Percentiles rank a stretch among this genome's conserved stretches.
These are phyloP conservation scores for Scelioninae gen. 1 DNA, from an alignment of 2,888 invertebrate genomes.

Conservation along the genomic window DNA sequence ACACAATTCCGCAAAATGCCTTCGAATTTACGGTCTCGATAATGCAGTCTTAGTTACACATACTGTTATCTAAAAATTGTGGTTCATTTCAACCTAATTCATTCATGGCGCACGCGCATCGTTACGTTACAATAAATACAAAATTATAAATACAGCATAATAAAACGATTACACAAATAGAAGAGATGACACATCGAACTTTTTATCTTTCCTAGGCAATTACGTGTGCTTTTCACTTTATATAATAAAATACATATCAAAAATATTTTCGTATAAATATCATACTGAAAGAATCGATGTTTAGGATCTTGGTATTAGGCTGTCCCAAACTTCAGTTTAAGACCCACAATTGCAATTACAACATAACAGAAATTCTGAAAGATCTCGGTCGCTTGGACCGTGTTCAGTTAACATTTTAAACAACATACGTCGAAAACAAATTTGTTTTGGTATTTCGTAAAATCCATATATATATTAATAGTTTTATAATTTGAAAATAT, in stretches of 20 bases:
- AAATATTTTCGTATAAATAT: slow-evolving; percentile 62
- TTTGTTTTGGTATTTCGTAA: too few relatives aligned
- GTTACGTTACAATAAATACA: slow-evolving; percentile 43
- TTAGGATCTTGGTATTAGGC: slow-evolving; percentile 55
- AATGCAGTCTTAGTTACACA: slow-evolving; percentile 44
- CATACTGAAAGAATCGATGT: slow-evolving; percentile 61
- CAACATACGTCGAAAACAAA: slow-evolving; percentile 16
- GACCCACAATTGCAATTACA: slow-evolving; percentile 29
- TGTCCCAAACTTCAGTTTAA: slow-evolving; percentile 38
- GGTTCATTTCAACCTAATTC: not conserved
- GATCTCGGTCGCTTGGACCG: slow-evolving; percentile 25
- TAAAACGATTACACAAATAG: slow-evolving; percentile 43
- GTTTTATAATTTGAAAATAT: too few relatives aligned
- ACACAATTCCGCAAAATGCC: slow-evolving; percentile 20
- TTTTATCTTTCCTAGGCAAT: slow-evolving; percentile 60
- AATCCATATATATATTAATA: too few relatives aligned
- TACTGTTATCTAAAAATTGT: slow-evolving; percentile 17
- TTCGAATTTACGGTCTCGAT: slow-evolving; percentile 28
- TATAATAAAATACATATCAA: slow-evolving; percentile 67
- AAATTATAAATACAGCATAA: slow-evolving; percentile 52
- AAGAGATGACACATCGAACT: slow-evolving; percentile 64
- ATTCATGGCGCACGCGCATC: not conserved
- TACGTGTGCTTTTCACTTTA: slow-evolving; percentile 47
- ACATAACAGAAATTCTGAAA: slow-evolving; percentile 1
- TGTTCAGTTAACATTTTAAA: slow-evolving; percentile 18